Evolutionary conservation across 2,888 invertebrate genomes (phyloP).

Genomic region (Dione vanillae): DNA sequence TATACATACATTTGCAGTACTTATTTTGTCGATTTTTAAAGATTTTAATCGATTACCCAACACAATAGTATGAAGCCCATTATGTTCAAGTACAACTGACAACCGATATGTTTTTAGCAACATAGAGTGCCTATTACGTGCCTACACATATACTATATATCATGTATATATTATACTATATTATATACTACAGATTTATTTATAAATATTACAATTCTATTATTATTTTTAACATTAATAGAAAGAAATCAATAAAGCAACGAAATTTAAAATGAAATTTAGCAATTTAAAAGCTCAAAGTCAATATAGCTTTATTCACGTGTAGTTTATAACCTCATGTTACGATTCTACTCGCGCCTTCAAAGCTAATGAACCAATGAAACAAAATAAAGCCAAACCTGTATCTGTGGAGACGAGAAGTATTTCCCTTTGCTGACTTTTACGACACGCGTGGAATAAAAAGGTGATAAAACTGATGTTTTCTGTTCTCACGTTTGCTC

Average conservation of each 20-base stretch:
- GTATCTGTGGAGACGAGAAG: constrained; percentile 19
- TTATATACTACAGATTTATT: no score
- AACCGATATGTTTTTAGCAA: no score
- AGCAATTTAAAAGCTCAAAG: background rate
- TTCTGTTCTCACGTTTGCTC: constrained; percentile 15
- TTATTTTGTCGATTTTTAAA: no score
- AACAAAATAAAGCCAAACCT: constrained; percentile 22
- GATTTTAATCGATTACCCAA: no score
- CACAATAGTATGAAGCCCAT: no score
- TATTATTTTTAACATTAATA: no score
- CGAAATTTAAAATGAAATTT: background rate
- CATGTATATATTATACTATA: no score
- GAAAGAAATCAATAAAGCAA: background rate
- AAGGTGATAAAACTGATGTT: constrained; percentile 29
- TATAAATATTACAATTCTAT: no score
- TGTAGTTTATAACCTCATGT: constrained; percentile 5
- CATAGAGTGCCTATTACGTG: no score
- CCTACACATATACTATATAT: no score
- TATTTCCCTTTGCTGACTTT: constrained; percentile 35
- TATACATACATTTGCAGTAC: no score
- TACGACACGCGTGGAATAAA: constrained; percentile 35
- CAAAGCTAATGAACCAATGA: constrained; percentile 26
- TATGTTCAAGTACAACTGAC: no score
- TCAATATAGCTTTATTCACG: background rate
- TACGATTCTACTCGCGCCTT: constrained; percentile 19